Evolutionary conservation across 2,113 vertebrate genomes (phyloP), one percentile per base, ranked within the genome.

Genomic region (Eleginops maclovinus): DNA sequence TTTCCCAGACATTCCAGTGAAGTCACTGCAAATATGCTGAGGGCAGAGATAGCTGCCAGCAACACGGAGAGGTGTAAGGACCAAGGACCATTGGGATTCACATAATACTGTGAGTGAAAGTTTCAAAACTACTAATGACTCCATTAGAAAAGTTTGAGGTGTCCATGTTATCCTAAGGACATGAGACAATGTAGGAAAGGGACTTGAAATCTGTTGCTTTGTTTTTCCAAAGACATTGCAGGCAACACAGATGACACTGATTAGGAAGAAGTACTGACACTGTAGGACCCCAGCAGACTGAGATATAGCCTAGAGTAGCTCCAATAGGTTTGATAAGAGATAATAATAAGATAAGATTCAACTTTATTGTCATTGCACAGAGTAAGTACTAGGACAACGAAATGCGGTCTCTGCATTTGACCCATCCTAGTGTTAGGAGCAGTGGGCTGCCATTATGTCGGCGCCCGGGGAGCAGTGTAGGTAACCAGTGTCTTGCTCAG

Each of bases 1-100:
- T 87, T 93, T 89, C 87, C 88, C 89, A 93, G 89, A 89, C 91
- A 93, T 92, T 93, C 91, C 90, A 88, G 40, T 71, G 72, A 74
- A 68, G 88, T 70, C 61, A 59, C 68, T 55, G 85, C 84, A 90
- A 84, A 91, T 75, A 85, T 84, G 65, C 74, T 72, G 62, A 75
- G 77, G 84, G 76, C 83, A 63, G 77, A 65, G 49, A 65, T 28
- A 41, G 67, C 77, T 61, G 47, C 17, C 7, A 77, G 58, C 43
- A 28, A 60, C 51, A 24, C 22, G 60, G 73, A 77, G 24, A 22
- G 63, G 44, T 65, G 24, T 13, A n/a, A 1, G 62, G 44, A 74
- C 66, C 17, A n/a, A 19, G 56, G 81, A 80, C 85, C 76, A 12
- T 47, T 36, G 79, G 84, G 87, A 86, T 77, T 81, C 43, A 21